Percentiles rank a stretch among this genome's conserved stretches.
Evolutionary conservation across 2,113 vertebrate genomes (phyloP).

Genomic region (Rhea americana): DNA sequence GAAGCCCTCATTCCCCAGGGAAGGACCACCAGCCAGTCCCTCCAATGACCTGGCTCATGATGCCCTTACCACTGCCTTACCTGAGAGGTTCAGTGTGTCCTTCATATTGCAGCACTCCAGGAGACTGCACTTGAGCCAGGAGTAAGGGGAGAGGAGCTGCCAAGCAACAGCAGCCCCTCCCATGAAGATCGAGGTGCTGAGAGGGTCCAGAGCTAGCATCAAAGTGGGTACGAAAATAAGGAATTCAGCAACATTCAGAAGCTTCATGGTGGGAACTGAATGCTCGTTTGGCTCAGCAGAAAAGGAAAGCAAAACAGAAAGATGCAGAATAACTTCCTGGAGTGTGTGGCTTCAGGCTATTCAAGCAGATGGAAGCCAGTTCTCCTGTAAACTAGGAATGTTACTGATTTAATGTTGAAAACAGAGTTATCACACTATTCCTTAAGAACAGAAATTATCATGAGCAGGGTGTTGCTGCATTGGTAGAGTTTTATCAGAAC

Average conservation of each 20-base stretch:
- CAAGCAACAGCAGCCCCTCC: neutral
- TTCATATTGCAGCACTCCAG: slow-evolving; percentile 18
- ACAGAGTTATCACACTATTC: neutral
- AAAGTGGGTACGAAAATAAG: neutral
- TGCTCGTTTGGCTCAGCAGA: neutral
- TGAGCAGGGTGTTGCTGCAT: neutral
- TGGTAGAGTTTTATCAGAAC: neutral
- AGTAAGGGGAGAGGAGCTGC: neutral
- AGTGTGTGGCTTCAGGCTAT: fast-evolving
- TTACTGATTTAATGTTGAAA: neutral
- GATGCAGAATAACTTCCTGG: neutral
- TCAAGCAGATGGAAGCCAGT: neutral
- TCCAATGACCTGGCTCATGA: neutral
- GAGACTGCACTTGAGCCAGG: slow-evolving; percentile 31
- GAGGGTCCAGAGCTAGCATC: neutral
- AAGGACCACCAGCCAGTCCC: neutral
- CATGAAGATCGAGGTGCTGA: neutral
- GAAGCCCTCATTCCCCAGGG: neutral
- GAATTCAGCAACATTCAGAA: neutral
- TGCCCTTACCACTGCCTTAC: neutral
- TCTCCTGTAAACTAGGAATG: neutral
- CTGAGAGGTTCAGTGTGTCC: neutral
- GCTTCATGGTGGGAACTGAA: slow-evolving; percentile 15
- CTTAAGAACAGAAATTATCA: neutral
- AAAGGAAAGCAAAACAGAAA: slow-evolving; percentile 28